Evolutionary conservation across 2,888 invertebrate species (phyloP), one percentile per base, ranked within the genome.

Genomic region (Mimumesa dahlbomi): DNA sequence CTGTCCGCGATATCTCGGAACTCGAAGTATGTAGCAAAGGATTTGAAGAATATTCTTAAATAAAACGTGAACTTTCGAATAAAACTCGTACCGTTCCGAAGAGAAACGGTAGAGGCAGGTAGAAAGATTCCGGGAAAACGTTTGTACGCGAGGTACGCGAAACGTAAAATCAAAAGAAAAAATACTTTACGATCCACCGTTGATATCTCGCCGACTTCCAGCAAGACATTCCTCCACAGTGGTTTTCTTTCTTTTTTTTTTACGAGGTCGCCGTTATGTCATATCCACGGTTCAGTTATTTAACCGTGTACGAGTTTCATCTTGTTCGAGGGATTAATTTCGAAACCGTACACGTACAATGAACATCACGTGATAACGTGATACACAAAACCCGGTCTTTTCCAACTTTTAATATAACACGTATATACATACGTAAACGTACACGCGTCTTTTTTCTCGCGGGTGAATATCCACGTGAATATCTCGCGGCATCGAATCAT

Each of bases 111-210:
- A 46, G 42, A 48, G 56, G 48, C 63, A 68, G 64, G 64, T 64
- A 52, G 52, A n/a, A n/a, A n/a, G 57, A 46, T 43, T 40, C 38
- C 40, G 50, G 52, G 40, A 46, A 13, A 14, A 66, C 65, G 46
- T 49, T 34, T 46, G 57, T 57, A 66, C 62, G 25, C 45, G 19
- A 19, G 18, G 48, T 67, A 67, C n/a, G 13, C 9, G 62, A 36
- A 25, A 71, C 63, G 62, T 73, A 71, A 71, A 73, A 57, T 70
- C 46, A 19, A 46, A 38, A 57, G 68, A 62, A 73, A 69, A 73
- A 65, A 53, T 50, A 61, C 61, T 73, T 72, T 72, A 72, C 42
- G 64, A 68, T 29, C 34, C 50, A 2, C 42, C 14, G 48, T 34
- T 64, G 59, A 73, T 65, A 64, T 56, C 64, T 64, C 38, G 64